Evolutionary conservation across 2,113 vertebrate species (phyloP), one percentile per base, ranked within the genome.

Genomic region (Eclectus roratus): DNA sequence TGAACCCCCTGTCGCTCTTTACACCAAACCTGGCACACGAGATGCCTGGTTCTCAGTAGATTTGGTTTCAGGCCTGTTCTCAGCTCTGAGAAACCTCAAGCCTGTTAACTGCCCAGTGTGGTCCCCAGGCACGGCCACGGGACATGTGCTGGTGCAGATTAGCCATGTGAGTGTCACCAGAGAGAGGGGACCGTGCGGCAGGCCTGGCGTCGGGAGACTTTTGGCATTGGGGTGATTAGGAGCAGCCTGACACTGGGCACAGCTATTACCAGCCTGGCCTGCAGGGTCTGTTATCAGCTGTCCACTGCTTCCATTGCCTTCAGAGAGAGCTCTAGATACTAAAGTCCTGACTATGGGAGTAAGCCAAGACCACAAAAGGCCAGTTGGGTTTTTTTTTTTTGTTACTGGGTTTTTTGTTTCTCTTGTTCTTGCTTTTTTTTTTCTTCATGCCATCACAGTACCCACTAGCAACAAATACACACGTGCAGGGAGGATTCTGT

Each of bases 131-230:
- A 3, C 13, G 1, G 87, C 35, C 63, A 1, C 0, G 6, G 35
- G 23, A 28, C 90, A 73, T 52, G 66, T 97, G 97, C 85, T 60
- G 4, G 1, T n/a, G 78, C 58, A 89, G 97, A 97, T 97, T 96
- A 97, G 95, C 44, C 1, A 19, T 2, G 33, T 2, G 44, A 23
- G 17, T 18, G 7, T 37, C 84, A 2, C 29, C 27, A 12, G 31
- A 29, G n/a, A 19, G n/a, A 27, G 79, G 29, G 35, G 69, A 12
- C 3, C 4, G 35, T 8, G 68, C 1, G 7, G 5, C 23, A 6
- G 90, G 61, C 37, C 4, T 15, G 44, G 76, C 71, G 33, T 52
- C 0, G 0, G 18, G 66, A 19, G 2, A 7, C 78, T 39, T 49
- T 29, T 8, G 87, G 93, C 68, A 2, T 43, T 1, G 43, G 1